Conservation (phyloP, 2,113 vertebrate species). For the Telmatochromis sp. region DNA sequence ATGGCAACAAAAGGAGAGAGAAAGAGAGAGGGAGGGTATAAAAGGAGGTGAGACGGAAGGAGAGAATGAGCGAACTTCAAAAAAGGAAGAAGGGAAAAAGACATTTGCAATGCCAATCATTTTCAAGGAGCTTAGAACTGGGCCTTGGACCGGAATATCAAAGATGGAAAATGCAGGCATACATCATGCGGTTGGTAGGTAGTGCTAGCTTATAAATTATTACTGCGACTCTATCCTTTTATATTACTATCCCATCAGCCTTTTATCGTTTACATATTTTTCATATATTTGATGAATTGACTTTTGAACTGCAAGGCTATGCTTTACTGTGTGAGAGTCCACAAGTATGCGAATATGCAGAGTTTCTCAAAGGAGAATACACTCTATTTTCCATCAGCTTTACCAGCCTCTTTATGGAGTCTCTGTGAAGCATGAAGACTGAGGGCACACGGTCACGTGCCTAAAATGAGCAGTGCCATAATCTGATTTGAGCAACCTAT, state of each 20-base stretch:
- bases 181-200: constrained; percentile 28
- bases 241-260: constrained; percentile 20
- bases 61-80: constrained; percentile 11
- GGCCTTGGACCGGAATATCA: constrained; percentile 48
- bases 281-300: constrained; percentile 43
- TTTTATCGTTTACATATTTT: constrained; percentile 45
- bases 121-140: constrained; percentile 43
- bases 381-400: constrained; percentile 14
- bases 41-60: not conserved
- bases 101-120: constrained; percentile 57
- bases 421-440: constrained; percentile 16
- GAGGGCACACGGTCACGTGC: not conserved
- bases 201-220: constrained; percentile 43
- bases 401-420: constrained; percentile 17
- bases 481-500: constrained; percentile 51
- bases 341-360: not conserved
- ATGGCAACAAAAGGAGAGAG: constrained; percentile 32
- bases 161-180: constrained; percentile 32
- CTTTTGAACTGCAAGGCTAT: constrained; percentile 7
- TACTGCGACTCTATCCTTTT: constrained; percentile 27
- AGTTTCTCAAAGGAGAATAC: constrained; percentile 3
- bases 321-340: not conserved
- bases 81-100: not conserved
- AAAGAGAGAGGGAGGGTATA: not conserved
- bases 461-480: constrained; percentile 44